These are phyloP conservation scores for Amblyopsis rosae DNA, from an alignment of 2,113 vertebrate species.

Conservation along the genomic window DNA sequence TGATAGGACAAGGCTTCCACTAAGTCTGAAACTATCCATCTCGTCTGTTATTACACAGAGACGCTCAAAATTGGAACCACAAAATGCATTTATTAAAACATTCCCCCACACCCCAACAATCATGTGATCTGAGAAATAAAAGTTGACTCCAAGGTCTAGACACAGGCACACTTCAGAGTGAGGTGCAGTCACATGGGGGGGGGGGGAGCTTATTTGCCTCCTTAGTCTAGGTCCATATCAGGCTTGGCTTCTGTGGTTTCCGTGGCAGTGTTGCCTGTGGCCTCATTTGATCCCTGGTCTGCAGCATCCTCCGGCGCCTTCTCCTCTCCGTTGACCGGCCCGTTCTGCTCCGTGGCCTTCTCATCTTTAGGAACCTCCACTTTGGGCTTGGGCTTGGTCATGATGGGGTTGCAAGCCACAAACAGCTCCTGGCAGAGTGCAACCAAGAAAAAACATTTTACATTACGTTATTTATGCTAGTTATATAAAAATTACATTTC, in stretches of 20 bases:
- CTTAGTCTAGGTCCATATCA: constrained; percentile 95
- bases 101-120: background rate
- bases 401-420: constrained; percentile 82
- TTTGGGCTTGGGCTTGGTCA: constrained; percentile 94
- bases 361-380: constrained; percentile 94
- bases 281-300: constrained; percentile 62
- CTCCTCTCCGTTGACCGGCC: constrained; percentile 86
- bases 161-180: constrained; percentile 14
- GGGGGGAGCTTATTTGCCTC: constrained; percentile 17
- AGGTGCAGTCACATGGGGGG: constrained; percentile 6
- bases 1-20: constrained; percentile 57
- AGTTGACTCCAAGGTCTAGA: background rate
- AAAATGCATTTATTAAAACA: background rate
- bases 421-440: constrained; percentile 81
- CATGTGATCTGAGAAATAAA: background rate
- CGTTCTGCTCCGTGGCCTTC: constrained; percentile 86
- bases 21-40: constrained; percentile 57
- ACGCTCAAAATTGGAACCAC: background rate
- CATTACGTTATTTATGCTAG: no score
- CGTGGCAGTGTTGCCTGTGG: constrained; percentile 62
- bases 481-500: background rate
- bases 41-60: constrained; percentile 12
- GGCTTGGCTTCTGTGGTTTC: constrained; percentile 85
- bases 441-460: background rate
- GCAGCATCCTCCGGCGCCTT: constrained; percentile 64